A percentile compares a stretch with the other conserved stretches of the same genome.
These are phyloP conservation scores for Parazoanthus darwini DNA, from an alignment of 92 coral and sea anemone genomes.

Conservation along the genomic window DNA sequence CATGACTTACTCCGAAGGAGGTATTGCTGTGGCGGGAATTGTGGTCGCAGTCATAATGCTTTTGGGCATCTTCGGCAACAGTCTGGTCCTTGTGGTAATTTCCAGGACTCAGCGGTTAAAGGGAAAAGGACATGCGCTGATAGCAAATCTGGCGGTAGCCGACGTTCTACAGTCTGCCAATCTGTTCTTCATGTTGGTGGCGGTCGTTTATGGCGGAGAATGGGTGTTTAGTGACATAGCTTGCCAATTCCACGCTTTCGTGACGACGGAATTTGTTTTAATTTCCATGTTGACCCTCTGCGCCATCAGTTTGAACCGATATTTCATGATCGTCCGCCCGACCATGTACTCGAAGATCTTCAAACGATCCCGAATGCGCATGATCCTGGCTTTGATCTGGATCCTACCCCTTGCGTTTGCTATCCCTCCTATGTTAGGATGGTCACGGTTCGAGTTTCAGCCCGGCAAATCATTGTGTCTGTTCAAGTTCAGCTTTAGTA, in stretches of 20 bases:
- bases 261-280: slow-evolving; percentile 37
- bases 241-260: slow-evolving; percentile 38
- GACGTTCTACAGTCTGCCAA: slow-evolving; percentile 40
- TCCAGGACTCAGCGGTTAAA: slow-evolving; percentile 32
- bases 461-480: slow-evolving; percentile 64
- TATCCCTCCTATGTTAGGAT: slow-evolving; percentile 63
- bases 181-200: slow-evolving; percentile 42
- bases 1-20: slow-evolving; percentile 37
- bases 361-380: slow-evolving; percentile 32
- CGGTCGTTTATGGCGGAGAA: slow-evolving; percentile 24
- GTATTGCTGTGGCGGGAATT: slow-evolving; percentile 31
- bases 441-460: slow-evolving; percentile 69
- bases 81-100: slow-evolving; percentile 28
- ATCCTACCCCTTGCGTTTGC: slow-evolving; percentile 66
- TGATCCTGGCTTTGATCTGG: slow-evolving; percentile 58
- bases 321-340: slow-evolving; percentile 37
- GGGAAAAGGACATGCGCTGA: slow-evolving; percentile 45
- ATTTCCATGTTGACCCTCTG: slow-evolving; percentile 43
- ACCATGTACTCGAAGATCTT: slow-evolving; percentile 26
- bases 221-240: slow-evolving; percentile 33
- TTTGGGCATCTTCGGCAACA: slow-evolving; percentile 39
- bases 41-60: slow-evolving; percentile 23
- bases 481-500: slow-evolving; percentile 59
- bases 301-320: slow-evolving; percentile 40
- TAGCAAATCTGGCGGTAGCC: slow-evolving; percentile 44